Evolutionary conservation across 2,888 invertebrate genomes (phyloP), one percentile per base, ranked within the genome.

Genomic region (Exocentrus adspersus): DNA sequence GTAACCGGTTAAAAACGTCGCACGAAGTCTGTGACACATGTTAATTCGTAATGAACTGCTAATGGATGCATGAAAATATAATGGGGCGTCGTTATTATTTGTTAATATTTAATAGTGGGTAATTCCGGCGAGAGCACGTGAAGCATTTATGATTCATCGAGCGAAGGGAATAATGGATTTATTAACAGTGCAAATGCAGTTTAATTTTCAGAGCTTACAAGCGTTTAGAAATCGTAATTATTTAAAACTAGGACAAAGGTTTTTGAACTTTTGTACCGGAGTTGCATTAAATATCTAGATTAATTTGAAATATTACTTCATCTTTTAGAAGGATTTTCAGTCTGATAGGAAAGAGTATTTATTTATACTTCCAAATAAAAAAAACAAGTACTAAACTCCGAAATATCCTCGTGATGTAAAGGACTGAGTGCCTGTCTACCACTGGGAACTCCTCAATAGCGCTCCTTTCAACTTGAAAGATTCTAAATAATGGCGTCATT

Each of bases 401-500:
- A 20, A 46, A 46, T 21, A 45, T 45, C 37, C 24, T 32, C 14
- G 45, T 48, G 54, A 54, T 21, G 58, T 65, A 60, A 64, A 67
- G 58, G 52, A 64, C 61, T 64, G 68, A 71, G 68, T 70, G 67
- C 66, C 70, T 65, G 59, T 50, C 43, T 58, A 61, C 63, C 67
- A 63, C 50, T 63, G 70, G 46, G 68, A 65, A 67, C 62, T 61
- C 65, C 67, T 72, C 71, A 74, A 74, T 74, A 65, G 70, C 56
- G 67, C 62, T 68, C 64, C 72, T 74, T 75, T 74, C 72, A 73
- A 69, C 72, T 70, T 58, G 63, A 67, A 74, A 70, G 72, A 73
- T 72, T 74, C 73, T 75, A 72, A 75, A 75, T 75, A 75, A 75
- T 75, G 73, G 73, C 74, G 67, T 73, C 72, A 75, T 75, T 75